Evolutionary conservation across 2,888 invertebrate genomes (phyloP).

Genomic region (Clostera curtula): DNA sequence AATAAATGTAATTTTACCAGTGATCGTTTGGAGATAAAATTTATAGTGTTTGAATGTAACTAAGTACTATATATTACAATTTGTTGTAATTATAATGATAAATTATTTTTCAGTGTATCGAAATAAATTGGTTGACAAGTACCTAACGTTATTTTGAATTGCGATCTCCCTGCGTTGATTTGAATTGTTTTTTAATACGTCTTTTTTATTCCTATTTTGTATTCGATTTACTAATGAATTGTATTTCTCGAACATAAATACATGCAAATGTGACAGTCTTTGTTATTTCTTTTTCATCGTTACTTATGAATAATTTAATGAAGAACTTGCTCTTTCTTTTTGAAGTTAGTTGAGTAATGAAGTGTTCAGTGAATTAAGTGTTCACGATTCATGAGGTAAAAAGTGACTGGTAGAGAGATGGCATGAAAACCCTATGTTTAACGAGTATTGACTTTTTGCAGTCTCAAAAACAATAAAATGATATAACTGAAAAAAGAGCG

Average conservation of each 20-base stretch:
- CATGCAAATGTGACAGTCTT: constrained; percentile 22
- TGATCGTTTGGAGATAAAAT: constrained; percentile 15
- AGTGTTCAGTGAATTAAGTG: neutral
- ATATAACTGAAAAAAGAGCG: too few relatives aligned
- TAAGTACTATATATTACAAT: constrained; percentile 15
- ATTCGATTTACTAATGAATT: constrained; percentile 21
- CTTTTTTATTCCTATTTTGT: constrained; percentile 17
- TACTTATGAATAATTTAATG: neutral
- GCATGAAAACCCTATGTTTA: neutral
- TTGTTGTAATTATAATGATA: constrained; percentile 30
- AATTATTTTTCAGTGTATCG: constrained; percentile 43
- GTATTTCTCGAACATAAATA: constrained; percentile 25
- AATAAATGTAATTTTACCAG: constrained; percentile 12
- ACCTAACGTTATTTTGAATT: constrained; percentile 28
- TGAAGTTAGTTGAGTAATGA: too few relatives aligned
- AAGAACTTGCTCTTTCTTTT: too few relatives aligned
- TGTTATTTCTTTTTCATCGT: constrained; percentile 13
- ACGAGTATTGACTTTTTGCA: too few relatives aligned
- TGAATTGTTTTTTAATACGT: constrained; percentile 21
- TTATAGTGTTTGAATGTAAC: constrained; percentile 13
- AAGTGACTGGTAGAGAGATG: too few relatives aligned
- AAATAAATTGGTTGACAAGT: constrained; percentile 37
- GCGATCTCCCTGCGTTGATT: constrained; percentile 16
- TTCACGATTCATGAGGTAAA: too few relatives aligned
- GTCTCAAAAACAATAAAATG: too few relatives aligned